phyloP scores from a whole-genome alignment of 30 jellyfish, hydroid and myxozoan genomes.

The Turritopsis rubra region DNA sequence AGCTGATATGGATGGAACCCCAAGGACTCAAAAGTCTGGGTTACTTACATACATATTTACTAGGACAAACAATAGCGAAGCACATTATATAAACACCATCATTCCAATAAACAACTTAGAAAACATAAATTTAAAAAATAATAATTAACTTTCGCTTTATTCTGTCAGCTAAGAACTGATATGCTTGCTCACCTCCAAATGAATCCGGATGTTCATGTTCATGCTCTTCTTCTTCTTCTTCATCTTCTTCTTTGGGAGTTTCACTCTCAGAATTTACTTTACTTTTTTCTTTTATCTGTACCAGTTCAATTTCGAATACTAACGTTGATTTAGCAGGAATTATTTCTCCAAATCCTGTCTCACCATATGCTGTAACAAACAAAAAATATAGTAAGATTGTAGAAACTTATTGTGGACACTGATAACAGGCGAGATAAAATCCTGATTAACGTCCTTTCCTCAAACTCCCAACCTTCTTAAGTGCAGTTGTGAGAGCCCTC shows the following conservation, averaged over 20 bases:
- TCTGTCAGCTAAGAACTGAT: neutral
- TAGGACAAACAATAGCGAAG: no score
- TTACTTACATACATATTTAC: no score
- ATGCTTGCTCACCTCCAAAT: constrained; percentile 27
- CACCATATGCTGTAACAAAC: constrained; percentile 73
- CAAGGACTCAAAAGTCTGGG: no score
- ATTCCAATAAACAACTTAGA: neutral
- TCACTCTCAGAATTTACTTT: constrained; percentile 12
- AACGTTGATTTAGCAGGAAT: constrained; percentile 75
- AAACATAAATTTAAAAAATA: constrained; percentile 19
- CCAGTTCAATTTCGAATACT: constrained; percentile 67
- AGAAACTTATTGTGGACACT: no score
- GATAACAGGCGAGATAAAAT: no score
- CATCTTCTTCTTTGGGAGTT: constrained; percentile 22
- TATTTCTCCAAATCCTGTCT: constrained; percentile 68
- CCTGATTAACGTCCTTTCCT: no score
- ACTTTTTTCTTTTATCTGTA: constrained; percentile 32
- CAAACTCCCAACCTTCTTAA: no score
- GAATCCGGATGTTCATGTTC: constrained; percentile 44
- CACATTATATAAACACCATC: no score
- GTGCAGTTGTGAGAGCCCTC: no score
- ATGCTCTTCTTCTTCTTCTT: constrained; percentile 2
- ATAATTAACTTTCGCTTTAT: no score
- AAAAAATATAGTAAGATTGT: neutral
- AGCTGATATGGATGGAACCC: no score